These are phyloP conservation scores for Microctonus aethiopoides DNA, from an alignment of 2,888 invertebrate species.

Conservation along the genomic window DNA sequence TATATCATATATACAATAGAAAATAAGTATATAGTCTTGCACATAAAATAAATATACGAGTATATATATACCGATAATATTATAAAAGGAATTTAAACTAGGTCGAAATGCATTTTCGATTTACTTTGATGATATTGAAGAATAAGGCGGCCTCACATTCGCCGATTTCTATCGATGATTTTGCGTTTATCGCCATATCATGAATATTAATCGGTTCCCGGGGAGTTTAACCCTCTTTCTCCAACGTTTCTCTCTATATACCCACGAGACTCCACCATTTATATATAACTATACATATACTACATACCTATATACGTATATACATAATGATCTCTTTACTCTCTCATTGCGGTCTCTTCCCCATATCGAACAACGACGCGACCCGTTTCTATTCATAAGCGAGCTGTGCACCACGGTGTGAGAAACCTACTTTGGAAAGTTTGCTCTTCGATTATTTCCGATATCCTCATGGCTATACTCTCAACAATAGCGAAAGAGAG, in stretches of 20 bases:
- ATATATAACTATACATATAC: neutral
- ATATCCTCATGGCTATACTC: conserved; percentile 19
- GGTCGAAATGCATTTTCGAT: conserved; percentile 30
- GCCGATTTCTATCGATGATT: conserved; percentile 21
- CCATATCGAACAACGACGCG: conserved; percentile 13
- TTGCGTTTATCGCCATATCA: conserved; percentile 29
- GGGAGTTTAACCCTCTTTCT: conserved; percentile 16
- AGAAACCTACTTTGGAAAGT: conserved; percentile 30
- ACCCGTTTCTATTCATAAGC: conserved; percentile 38
- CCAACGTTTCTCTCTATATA: conserved; percentile 21
- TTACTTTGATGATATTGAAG: conserved; percentile 5
- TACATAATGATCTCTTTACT: neutral
- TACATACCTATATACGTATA: neutral
- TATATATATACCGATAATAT: conserved; percentile 1
- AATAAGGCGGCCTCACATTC: neutral
- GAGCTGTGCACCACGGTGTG: conserved; percentile 7
- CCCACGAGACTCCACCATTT: conserved; percentile 21
- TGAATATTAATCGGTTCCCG: conserved; percentile 36
- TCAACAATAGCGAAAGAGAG: conserved; percentile 19
- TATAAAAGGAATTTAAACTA: conserved; percentile 26
- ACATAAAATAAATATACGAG: conserved; percentile 18
- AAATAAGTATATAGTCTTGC: too few relatives aligned
- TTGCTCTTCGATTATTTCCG: conserved; percentile 33
- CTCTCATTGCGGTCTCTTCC: conserved; percentile 16
- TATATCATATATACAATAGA: neutral